Percentiles rank a stretch among this genome's conserved stretches.
phyloP scores from a whole-genome alignment of 1,140 invertebrate species.

The Onthophagus taurus region DNA sequence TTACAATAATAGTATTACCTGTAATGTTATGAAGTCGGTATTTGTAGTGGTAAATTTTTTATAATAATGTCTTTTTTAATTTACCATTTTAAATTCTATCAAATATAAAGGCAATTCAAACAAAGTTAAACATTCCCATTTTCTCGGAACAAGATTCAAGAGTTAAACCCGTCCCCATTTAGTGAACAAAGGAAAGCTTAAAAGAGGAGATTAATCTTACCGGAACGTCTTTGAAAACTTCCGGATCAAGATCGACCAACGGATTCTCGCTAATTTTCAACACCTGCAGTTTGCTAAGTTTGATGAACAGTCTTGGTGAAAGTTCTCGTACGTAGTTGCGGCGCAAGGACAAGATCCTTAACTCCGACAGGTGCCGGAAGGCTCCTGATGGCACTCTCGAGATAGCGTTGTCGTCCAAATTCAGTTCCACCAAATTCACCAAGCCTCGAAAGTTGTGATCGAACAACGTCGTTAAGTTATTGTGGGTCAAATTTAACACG shows the following conservation, averaged over 20 bases:
- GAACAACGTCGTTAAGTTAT: slow-evolving; percentile 66
- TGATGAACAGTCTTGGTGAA: slow-evolving; percentile 57
- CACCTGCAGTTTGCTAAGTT: slow-evolving; percentile 56
- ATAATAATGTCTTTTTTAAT: too few species aligned
- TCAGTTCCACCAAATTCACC: slow-evolving; percentile 70
- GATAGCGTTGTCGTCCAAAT: slow-evolving; percentile 73
- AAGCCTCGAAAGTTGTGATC: slow-evolving; percentile 76
- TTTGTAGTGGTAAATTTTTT: too few species aligned
- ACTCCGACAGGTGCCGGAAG: slow-evolving; percentile 61
- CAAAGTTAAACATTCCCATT: too few species aligned
- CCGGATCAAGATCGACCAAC: slow-evolving; percentile 55
- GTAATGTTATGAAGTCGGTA: too few species aligned
- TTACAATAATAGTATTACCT: too few species aligned
- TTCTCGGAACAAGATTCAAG: too few species aligned
- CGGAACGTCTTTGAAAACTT: slow-evolving; percentile 35
- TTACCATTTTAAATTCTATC: too few species aligned
- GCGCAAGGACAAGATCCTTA: slow-evolving; percentile 56
- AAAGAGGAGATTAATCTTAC: slow-evolving; percentile 29
- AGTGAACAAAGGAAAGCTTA: too few species aligned
- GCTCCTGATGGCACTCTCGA: slow-evolving; percentile 59
- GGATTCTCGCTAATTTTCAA: slow-evolving; percentile 68
- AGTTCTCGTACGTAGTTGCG: slow-evolving; percentile 59
- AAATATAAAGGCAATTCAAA: too few species aligned
- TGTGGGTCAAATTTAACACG: slow-evolving; percentile 59
- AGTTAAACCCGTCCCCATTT: too few species aligned